Evolutionary conservation across 2,888 invertebrate genomes (phyloP).

Genomic region (Cryptocheilus praepositus): DNA sequence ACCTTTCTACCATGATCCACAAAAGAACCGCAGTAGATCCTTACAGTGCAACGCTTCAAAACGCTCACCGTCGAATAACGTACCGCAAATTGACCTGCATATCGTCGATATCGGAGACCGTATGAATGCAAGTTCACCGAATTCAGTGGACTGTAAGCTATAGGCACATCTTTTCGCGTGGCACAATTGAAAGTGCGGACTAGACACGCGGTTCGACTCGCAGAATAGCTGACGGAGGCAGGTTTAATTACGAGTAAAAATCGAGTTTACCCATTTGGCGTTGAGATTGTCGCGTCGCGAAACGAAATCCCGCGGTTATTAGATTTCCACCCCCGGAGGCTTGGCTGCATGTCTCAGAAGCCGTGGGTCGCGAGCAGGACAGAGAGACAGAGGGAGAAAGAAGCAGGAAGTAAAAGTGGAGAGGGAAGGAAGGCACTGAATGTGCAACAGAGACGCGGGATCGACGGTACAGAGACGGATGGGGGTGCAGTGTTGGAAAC

Average conservation of each 20-base stretch:
- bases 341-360: slow-evolving; percentile 14
- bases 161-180: neutral
- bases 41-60: too few relatives aligned
- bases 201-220: too few relatives aligned
- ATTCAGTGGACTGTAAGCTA: neutral
- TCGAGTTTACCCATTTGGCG: slow-evolving; percentile 54
- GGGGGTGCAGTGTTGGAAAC: slow-evolving; percentile 18
- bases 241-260: slow-evolving; percentile 57
- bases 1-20: too few relatives aligned
- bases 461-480: neutral
- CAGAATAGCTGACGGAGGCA: neutral
- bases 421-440: slow-evolving; percentile 9
- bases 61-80: too few relatives aligned
- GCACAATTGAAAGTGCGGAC: slow-evolving; percentile 20
- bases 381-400: slow-evolving; percentile 1
- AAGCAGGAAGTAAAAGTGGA: slow-evolving; percentile 19
- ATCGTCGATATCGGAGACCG: too few relatives aligned
- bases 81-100: too few relatives aligned
- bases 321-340: slow-evolving; percentile 42
- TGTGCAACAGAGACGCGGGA: neutral
- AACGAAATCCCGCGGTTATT: slow-evolving; percentile 52
- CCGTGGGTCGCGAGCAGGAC: slow-evolving; percentile 15
- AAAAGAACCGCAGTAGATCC: too few relatives aligned
- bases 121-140: too few relatives aligned
- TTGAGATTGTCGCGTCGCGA: slow-evolving; percentile 52